Base-by-base conservation (phyloP, 2,888 invertebrate species). In the Trachelus troglodyta region DNA sequence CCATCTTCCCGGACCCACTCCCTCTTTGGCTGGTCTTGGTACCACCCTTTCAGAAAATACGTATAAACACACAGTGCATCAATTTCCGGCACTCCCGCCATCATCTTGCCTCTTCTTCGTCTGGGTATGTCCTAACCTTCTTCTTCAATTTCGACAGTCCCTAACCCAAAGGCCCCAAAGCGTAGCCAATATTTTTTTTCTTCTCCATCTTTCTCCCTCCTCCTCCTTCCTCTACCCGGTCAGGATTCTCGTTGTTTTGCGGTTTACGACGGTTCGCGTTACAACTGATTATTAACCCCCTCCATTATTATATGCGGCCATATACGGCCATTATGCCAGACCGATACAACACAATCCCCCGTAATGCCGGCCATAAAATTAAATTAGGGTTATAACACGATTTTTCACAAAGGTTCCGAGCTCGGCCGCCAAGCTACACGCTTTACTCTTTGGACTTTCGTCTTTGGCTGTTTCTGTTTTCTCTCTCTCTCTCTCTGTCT, bases 331-430 rank as follows among this genome's bases (percentile, higher is more conserved):
- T 88, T 88, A 88, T 85, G 81, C 80, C 83, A 73, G 79, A 82
- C 83, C 81, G 80, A 84, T 81, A 80, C 80, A 79, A 83, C 83
- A 83, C 83, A 85, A 82, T 82, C 80, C 81, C 81, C 80, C 81
- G 89, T 91, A 91, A 91, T 90, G 88, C 86, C 87, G 87, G 89
- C 87, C 90, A 91, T 91, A 91, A 91, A 91, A 91, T 91, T 91
- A 91, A 91, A 91, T 91, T 91, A 91, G 91, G 91, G 91, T 91
- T 91, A 91, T 91, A 91, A 91, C 91, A 88, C 90, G 89, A 91
- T 91, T 91, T 91, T 91, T 91, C 90, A 90, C 90, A 90, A 90
- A 90, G 90, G 89, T 87, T 86, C 87, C 86, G 86, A 84, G 83
- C 81, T 37, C 34, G 31, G 71, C 75, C 73, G 75, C 71, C 56